These are phyloP conservation scores for Calonectris borealis DNA, from an alignment of 2,113 vertebrate genomes.

Conservation along the genomic window DNA sequence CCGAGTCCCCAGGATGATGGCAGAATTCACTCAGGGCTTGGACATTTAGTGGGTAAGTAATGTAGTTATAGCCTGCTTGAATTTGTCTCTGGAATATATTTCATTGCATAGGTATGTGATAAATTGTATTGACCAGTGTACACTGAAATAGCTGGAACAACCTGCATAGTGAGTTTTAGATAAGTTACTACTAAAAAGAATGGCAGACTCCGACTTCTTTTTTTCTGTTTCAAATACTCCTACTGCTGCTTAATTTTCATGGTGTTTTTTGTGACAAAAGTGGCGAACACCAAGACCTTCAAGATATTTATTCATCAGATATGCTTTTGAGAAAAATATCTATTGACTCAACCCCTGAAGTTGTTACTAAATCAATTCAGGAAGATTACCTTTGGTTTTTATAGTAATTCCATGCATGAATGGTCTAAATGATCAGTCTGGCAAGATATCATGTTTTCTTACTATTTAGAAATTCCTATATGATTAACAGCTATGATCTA, in stretches of 20 bases:
- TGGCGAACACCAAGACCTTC: neutral
- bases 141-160: neutral
- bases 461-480: neutral
- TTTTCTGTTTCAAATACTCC: neutral
- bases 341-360: neutral
- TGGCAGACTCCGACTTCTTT: neutral
- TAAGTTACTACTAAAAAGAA: neutral
- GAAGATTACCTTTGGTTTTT: neutral
- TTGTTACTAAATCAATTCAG: neutral
- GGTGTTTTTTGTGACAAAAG: neutral
- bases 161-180: neutral
- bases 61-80: neutral
- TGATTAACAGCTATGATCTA: neutral
- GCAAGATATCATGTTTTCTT: neutral
- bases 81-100: neutral
- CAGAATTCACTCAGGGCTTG: neutral
- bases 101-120: neutral
- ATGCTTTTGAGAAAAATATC: neutral
- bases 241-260: neutral
- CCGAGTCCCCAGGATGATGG: neutral
- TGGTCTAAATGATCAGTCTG: neutral
- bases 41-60: neutral
- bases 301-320: neutral
- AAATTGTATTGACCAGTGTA: neutral
- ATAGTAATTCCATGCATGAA: neutral